Evolutionary conservation across 1,140 invertebrate species (phyloP).

Genomic region (Drosophila sturtevanti): DNA sequence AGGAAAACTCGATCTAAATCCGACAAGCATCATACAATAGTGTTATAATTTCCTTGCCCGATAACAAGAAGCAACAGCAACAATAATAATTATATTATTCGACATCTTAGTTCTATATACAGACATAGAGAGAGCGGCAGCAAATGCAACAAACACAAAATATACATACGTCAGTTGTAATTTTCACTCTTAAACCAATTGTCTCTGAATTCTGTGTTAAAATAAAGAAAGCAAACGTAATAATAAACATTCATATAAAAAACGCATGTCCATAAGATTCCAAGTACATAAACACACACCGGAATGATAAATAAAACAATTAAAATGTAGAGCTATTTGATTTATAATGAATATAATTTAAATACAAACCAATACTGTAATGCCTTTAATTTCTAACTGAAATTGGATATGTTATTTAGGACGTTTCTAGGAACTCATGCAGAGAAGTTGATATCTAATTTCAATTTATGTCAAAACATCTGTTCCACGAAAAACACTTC

Average conservation of each 20-base stretch:
- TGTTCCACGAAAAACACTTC: too few species aligned
- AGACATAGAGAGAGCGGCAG: constrained; percentile 7
- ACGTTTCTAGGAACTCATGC: too few species aligned
- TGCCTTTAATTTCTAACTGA: constrained; percentile 77
- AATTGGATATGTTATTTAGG: constrained; percentile 57
- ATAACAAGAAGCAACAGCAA: constrained; percentile 30
- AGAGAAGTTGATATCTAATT: too few species aligned
- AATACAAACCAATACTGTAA: constrained; percentile 52
- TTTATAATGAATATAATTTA: constrained; percentile 77
- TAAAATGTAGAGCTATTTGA: constrained; percentile 75
- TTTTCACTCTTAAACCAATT: constrained; percentile 29
- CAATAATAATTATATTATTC: constrained; percentile 46
- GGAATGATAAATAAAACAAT: constrained; percentile 42
- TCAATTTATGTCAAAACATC: too few species aligned
- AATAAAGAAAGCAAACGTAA: constrained; percentile 40
- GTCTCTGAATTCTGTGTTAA: constrained; percentile 50
- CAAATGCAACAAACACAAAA: constrained; percentile 19
- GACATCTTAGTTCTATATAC: constrained; percentile 47
- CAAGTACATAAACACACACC: constrained; percentile 52
- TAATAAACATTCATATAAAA: constrained; percentile 33
- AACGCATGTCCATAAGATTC: constrained; percentile 38
- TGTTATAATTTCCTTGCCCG: constrained; percentile 42
- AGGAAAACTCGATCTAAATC: constrained; percentile 10
- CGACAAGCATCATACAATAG: constrained; percentile 41
- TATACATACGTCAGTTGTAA: constrained; percentile 14